Evolutionary conservation across 2,888 invertebrate genomes (phyloP), one percentile per base, ranked within the genome.

Genomic region (Dione juno): DNA sequence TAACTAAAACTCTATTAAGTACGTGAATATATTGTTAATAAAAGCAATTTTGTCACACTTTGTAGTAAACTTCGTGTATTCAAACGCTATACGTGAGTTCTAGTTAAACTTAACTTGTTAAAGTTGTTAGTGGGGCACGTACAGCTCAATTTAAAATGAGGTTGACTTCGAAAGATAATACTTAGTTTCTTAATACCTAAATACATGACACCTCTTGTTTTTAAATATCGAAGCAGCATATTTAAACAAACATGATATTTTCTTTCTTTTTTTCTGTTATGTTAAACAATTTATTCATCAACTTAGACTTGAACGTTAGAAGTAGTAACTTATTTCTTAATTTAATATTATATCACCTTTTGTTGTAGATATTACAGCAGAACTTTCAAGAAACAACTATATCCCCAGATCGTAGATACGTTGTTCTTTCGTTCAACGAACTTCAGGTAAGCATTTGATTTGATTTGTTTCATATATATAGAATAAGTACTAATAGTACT

Each of bases 311-410:
- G n/a, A n/a, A n/a, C n/a, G 28, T 28, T 48, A 16, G 16, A n/a
- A n/a, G 9, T 16, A 53, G 14, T 3, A 8, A 35, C 35, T 10
- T 28, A 3, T 10, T 9, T 53, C 7, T 35, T n/a, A 41, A 58
- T 3, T 14, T 14, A 43, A 41, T 11, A 41, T 1, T 21, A 28
- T 14, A 37, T n/a, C 35, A 35, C 11, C 54, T 69, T 71, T 74
- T 74, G 58, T 81, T 84, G 35, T 81, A 92, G 92, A 82, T 87
- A 40, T 78, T 92, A 13, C 89, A 89, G 71, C 87, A 84, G 67
- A 87, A 92, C 0, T 83, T 87, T 3, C 79, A 89, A 67, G 85
- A 89, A 14, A 83, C 77, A 40, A 75, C 81, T 48, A 41, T 90
- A 7, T 89, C 90, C 1, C 76, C 90, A 0, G 88, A 90, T 65